Conservation (phyloP, 2,113 vertebrate species). For the Nanorana parkeri region DNA sequence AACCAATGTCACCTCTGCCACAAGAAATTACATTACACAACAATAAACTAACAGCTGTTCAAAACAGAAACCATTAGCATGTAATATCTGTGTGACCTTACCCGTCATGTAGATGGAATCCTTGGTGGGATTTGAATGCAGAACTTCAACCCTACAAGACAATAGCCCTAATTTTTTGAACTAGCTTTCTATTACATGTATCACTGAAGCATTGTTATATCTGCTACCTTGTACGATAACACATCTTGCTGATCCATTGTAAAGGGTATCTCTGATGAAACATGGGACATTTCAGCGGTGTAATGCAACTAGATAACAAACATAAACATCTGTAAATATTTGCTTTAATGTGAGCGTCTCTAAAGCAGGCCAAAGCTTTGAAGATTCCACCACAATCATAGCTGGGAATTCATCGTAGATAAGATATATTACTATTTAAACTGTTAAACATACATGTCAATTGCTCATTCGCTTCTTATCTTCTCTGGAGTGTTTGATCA, state of each 20-base stretch:
- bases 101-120: no score
- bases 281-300: background rate
- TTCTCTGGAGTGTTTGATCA: constrained; percentile 46
- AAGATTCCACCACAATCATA: constrained; percentile 8
- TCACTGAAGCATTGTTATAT: no score
- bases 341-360: constrained; percentile 40
- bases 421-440: constrained; percentile 41
- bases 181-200: no score
- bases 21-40: no score
- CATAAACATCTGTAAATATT: constrained; percentile 47
- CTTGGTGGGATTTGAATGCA: no score
- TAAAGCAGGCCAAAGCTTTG: constrained; percentile 38
- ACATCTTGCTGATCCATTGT: background rate
- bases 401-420: constrained; percentile 3
- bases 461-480: constrained; percentile 45
- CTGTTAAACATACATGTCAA: constrained; percentile 26
- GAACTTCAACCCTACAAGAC: no score
- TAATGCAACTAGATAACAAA: constrained; percentile 4
- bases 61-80: no score
- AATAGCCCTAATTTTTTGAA: no score
- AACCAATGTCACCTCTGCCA: no score
- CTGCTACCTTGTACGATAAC: no score
- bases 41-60: no score
- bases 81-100: no score
- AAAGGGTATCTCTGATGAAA: background rate